Evolutionary conservation across 2,797 vertebrate species (phyloP).

Genomic region (Numenius phaeopus): DNA sequence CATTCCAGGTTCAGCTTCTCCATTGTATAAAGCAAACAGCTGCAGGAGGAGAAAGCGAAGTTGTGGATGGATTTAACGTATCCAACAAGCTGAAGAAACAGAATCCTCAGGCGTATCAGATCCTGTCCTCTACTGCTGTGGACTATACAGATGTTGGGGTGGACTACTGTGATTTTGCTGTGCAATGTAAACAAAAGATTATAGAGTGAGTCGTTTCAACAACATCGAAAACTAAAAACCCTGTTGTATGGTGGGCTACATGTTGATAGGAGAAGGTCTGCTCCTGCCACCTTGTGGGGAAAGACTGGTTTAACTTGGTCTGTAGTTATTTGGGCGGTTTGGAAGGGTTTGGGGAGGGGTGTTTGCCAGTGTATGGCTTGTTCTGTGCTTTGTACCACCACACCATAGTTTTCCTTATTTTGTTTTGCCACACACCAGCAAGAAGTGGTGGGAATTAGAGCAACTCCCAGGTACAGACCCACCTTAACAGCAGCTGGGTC

Average conservation of each 20-base stretch:
- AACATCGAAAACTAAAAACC: background rate
- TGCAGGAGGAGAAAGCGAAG: constrained; percentile 89
- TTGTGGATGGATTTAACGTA: constrained; percentile 92
- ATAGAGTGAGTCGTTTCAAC: constrained; percentile 85
- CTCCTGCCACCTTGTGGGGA: constrained; percentile 70
- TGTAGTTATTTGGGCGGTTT: background rate
- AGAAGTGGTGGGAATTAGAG: background rate
- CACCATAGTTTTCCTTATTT: background rate
- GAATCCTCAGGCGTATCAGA: constrained; percentile 87
- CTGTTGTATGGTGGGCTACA: accelerated
- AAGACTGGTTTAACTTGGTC: background rate
- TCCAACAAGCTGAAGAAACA: constrained; percentile 84
- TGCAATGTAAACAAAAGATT: constrained; percentile 92
- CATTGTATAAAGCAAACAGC: constrained; percentile 91
- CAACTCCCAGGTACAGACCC: background rate
- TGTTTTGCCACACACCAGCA: background rate
- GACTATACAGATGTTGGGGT: constrained; percentile 90
- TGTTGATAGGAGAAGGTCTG: background rate
- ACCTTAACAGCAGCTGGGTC: background rate
- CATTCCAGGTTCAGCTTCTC: constrained; percentile 90
- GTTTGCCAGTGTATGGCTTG: background rate
- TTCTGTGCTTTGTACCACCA: background rate
- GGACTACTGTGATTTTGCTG: constrained; percentile 93
- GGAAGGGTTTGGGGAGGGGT: too few relatives aligned
- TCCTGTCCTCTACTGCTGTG: constrained; percentile 85